phyloP scores from a whole-genome alignment of 2,888 invertebrate species.

The Azorinus chamasolen region DNA sequence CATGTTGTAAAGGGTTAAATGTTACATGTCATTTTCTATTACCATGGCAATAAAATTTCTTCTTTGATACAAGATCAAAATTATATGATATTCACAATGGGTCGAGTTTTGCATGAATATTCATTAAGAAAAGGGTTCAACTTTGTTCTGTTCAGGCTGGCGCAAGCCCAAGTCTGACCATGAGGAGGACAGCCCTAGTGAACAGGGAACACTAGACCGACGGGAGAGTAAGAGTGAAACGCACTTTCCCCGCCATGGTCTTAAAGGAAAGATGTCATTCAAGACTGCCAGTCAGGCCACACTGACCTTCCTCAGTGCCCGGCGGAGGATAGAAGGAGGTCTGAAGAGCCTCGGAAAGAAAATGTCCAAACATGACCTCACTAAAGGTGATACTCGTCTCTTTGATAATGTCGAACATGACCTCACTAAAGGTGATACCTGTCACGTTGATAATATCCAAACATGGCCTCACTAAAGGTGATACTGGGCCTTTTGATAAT shows the following conservation, averaged over 20 bases:
- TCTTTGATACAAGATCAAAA: no score
- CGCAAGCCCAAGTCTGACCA: constrained; percentile 85
- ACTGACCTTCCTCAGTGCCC: constrained; percentile 86
- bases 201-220: constrained; percentile 74
- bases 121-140: no score
- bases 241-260: constrained; percentile 69
- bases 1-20: no score
- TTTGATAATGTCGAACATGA: no score
- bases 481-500: no score
- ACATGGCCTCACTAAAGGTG: constrained; percentile 92
- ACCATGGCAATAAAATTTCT: no score
- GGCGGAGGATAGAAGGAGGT: constrained; percentile 95
- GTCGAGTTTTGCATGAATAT: no score
- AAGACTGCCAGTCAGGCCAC: constrained; percentile 86
- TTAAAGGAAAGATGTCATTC: constrained; percentile 83
- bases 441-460: no score
- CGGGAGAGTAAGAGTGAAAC: constrained; percentile 80
- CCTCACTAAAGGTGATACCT: constrained; percentile 90
- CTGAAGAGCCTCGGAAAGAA: constrained; percentile 90
- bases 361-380: constrained; percentile 93
- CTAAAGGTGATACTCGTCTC: constrained; percentile 89
- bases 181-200: constrained; percentile 85
- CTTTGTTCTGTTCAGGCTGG: constrained; percentile 74
- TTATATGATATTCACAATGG: no score
- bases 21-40: no score